These are phyloP conservation scores for Drosophila paranaensis DNA, from an alignment of 2,888 invertebrate species.

Conservation along the genomic window DNA sequence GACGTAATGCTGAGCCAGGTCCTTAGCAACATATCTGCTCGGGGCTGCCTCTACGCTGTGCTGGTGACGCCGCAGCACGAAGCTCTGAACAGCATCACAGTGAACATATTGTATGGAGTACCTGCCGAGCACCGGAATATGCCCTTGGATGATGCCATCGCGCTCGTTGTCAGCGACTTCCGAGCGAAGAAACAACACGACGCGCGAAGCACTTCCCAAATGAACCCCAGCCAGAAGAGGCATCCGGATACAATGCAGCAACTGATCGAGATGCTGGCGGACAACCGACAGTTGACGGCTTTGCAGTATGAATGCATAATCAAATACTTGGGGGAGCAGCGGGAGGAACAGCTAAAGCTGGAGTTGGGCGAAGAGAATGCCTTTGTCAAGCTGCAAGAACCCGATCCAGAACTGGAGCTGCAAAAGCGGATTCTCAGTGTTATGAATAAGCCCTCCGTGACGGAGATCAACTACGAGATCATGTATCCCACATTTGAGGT, in stretches of 20 bases:
- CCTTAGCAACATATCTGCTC: conserved; percentile 93
- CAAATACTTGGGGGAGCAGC: conserved; percentile 89
- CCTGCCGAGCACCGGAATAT: conserved; percentile 97
- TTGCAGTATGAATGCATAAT: conserved; percentile 92
- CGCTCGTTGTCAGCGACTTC: conserved; percentile 90
- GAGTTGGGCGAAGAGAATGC: conserved; percentile 89
- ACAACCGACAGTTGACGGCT: conserved; percentile 91
- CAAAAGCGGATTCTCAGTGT: conserved; percentile 84
- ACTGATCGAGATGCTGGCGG: conserved; percentile 92
- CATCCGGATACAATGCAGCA: conserved; percentile 89
- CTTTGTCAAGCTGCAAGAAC: conserved; percentile 69
- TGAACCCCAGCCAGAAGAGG: conserved; percentile 80
- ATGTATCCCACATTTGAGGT: conserved; percentile 79
- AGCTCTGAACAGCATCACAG: conserved; percentile 93
- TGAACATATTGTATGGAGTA: conserved; percentile 95
- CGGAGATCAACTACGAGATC: conserved; percentile 75
- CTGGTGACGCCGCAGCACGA: conserved; percentile 94
- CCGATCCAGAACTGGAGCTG: conserved; percentile 84
- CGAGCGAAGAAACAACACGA: conserved; percentile 87
- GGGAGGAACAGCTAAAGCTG: conserved; percentile 90
- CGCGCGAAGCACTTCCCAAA: conserved; percentile 50
- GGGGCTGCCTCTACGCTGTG: conserved; percentile 96
- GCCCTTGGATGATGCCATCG: conserved; percentile 96
- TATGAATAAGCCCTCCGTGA: conserved; percentile 84
- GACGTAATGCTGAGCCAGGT: conserved; percentile 92